These are phyloP conservation scores for Lucinisca nassula DNA, from an alignment of 2,888 invertebrate genomes.

Conservation along the genomic window DNA sequence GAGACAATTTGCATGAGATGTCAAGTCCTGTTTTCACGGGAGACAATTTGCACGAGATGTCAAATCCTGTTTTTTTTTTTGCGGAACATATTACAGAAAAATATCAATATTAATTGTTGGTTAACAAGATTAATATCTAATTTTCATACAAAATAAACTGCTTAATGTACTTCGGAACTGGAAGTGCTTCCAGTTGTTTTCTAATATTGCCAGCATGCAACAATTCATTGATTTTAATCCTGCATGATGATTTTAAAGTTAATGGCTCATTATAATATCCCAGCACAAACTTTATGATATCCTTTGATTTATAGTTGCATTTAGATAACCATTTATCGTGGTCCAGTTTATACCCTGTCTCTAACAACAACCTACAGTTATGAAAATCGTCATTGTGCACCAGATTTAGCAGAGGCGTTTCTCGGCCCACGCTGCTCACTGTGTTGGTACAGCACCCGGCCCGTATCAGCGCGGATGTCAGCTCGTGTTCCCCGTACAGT, in stretches of 20 bases:
- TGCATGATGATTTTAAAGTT: neutral
- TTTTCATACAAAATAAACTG: neutral
- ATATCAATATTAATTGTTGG: too few species aligned
- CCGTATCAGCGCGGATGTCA: neutral
- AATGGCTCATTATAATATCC: neutral
- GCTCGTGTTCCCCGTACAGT: neutral
- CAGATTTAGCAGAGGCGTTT: slow-evolving; percentile 3
- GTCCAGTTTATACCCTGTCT: neutral
- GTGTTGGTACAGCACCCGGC: neutral
- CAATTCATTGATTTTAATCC: neutral
- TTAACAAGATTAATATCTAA: too few species aligned
- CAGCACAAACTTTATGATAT: neutral
- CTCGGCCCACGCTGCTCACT: neutral
- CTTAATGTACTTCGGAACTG: neutral
- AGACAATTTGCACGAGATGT: too few species aligned
- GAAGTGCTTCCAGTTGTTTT: neutral
- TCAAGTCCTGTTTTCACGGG: too few species aligned
- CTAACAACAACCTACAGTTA: neutral
- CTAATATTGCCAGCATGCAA: neutral
- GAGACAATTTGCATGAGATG: too few species aligned
- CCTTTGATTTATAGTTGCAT: neutral
- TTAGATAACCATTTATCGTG: slow-evolving; percentile 1
- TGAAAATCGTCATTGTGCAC: slow-evolving; percentile 3
- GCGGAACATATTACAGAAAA: too few species aligned
- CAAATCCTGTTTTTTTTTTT: too few species aligned